These are phyloP conservation scores for Carterocephalus palaemon DNA, from an alignment of 2,888 invertebrate species.

Conservation along the genomic window DNA sequence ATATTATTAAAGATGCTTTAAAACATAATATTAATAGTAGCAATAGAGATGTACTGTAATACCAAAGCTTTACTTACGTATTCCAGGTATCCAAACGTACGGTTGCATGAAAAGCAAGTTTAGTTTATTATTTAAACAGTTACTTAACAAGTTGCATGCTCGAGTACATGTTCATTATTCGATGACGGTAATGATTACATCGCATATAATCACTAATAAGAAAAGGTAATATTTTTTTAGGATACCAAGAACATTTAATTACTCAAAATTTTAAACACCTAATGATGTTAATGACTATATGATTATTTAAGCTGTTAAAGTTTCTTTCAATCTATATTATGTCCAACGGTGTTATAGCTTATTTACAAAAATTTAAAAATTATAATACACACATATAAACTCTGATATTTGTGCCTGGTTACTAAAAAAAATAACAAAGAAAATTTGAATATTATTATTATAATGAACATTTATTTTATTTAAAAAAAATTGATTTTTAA, in stretches of 20 bases:
- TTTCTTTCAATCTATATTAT: too few species aligned
- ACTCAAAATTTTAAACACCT: too few species aligned
- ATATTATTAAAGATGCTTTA: too few species aligned
- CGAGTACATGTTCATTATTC: conserved; percentile 33
- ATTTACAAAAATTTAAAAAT: too few species aligned
- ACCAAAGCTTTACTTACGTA: conserved; percentile 35
- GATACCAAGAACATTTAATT: conserved; percentile 22
- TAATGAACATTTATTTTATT: not conserved
- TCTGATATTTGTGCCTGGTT: too few species aligned
- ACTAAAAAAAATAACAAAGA: too few species aligned
- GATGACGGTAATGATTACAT: conserved; percentile 29
- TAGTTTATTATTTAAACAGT: conserved; percentile 44
- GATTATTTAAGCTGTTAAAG: too few species aligned
- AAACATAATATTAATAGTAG: too few species aligned
- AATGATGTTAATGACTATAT: too few species aligned
- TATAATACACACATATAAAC: too few species aligned
- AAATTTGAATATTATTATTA: too few species aligned
- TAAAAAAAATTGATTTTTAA: not conserved
- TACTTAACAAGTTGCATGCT: conserved; percentile 41
- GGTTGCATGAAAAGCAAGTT: conserved; percentile 50
- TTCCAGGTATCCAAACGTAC: conserved; percentile 32
- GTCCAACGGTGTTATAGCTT: too few species aligned
- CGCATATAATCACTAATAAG: conserved; percentile 20
- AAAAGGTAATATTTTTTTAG: conserved; percentile 19
- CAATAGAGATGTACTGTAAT: conserved; percentile 36